phyloP scores from a whole-genome alignment of 2,113 vertebrate genomes.

The Calyptommatus sinebrachiatus region DNA sequence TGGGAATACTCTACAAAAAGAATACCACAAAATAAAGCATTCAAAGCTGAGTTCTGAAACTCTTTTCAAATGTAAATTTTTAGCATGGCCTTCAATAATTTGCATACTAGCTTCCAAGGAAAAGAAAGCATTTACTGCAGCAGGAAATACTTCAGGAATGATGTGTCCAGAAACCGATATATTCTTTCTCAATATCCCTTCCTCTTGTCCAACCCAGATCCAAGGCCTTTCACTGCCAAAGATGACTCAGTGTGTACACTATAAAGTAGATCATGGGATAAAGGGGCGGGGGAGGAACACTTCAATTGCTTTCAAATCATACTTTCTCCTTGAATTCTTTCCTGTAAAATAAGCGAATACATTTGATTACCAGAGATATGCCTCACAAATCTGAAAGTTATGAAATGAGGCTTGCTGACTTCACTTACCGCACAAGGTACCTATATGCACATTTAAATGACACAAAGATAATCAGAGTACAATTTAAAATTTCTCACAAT shows the following conservation, averaged over 20 bases:
- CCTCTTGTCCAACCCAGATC: background rate
- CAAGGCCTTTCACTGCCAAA: background rate
- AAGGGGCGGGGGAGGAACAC: background rate
- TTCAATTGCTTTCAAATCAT: background rate
- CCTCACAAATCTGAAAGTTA: background rate
- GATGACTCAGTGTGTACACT: background rate
- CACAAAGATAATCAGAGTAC: background rate
- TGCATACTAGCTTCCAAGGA: background rate
- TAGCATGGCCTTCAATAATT: background rate
- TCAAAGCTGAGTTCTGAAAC: background rate
- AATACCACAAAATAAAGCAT: background rate
- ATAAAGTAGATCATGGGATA: background rate
- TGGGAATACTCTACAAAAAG: background rate
- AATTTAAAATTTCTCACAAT: background rate
- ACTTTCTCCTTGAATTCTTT: background rate
- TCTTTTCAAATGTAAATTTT: background rate
- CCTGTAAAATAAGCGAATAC: background rate
- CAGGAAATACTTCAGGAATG: conserved; percentile 6
- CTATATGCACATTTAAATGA: background rate
- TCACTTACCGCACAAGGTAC: background rate
- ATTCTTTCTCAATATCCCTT: background rate
- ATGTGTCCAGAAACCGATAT: background rate
- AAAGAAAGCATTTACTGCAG: background rate
- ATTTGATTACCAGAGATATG: background rate
- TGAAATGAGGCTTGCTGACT: background rate